These are phyloP conservation scores for Charanyca ferruginea DNA, from an alignment of 2,888 invertebrate genomes.

Conservation along the genomic window DNA sequence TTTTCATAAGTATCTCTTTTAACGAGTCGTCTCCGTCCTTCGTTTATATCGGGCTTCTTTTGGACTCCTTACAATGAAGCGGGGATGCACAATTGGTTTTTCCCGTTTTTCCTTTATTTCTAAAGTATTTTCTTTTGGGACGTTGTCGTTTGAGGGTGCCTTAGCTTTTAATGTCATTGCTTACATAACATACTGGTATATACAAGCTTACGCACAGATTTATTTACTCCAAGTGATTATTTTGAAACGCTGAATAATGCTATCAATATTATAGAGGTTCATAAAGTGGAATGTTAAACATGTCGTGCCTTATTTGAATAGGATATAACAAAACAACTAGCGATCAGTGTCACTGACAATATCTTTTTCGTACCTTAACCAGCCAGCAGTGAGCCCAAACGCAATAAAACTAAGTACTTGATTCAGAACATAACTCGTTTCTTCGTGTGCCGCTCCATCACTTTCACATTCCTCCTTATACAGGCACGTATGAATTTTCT, in stretches of 20 bases:
- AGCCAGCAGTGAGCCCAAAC: conserved; percentile 39
- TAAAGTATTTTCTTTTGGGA: conserved; percentile 68
- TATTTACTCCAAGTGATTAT: conserved; percentile 11
- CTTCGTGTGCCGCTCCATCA: conserved; percentile 77
- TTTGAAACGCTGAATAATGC: conserved; percentile 3
- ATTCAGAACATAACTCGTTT: conserved; percentile 70
- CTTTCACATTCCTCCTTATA: conserved; percentile 82
- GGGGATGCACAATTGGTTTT: conserved; percentile 77
- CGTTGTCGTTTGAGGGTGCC: conserved; percentile 65
- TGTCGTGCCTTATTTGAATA: conserved; percentile 1
- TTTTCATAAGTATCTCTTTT: conserved; percentile 78
- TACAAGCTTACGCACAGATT: conserved; percentile 15
- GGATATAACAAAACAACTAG: conserved; percentile 15
- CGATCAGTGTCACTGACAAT: conserved; percentile 16
- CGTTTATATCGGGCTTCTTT: conserved; percentile 76
- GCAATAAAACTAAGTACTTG: conserved; percentile 74
- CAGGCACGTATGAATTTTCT: conserved; percentile 80
- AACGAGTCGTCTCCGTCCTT: conserved; percentile 75
- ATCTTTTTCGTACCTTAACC: conserved; percentile 28
- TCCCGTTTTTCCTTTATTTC: conserved; percentile 66
- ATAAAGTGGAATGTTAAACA: not conserved
- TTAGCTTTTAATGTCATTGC: conserved; percentile 62
- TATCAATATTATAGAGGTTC: not conserved
- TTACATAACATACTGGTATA: conserved; percentile 41
- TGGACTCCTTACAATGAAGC: conserved; percentile 73